Evolutionary conservation across 2,113 vertebrate genomes (phyloP), one percentile per base, ranked within the genome.

Genomic region (Oceanites oceanicus): DNA sequence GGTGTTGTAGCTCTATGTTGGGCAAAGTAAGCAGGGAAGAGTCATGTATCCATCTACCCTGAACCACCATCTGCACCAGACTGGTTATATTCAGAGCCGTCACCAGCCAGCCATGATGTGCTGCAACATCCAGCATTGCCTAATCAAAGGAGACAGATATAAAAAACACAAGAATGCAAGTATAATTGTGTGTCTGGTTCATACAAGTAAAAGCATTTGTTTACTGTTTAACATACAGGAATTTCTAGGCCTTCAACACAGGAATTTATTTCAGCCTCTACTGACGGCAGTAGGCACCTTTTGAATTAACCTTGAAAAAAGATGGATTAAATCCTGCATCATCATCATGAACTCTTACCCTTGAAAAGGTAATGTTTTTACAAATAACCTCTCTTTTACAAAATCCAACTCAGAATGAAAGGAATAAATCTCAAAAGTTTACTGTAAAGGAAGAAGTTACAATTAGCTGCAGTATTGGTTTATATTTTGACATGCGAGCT

Each of bases 81-180:
- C n/a, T 98, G 75, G 99, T 99, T 91, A 99, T 98, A 70, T 98
- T 99, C 65, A 99, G 97, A 65, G 98, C 98, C 15, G 99, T 97
- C 42, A 99, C 98, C 56, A 99, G 98, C 99, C 99, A 99, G 80
- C 99, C 99, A 81, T 99, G 99, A 40, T 99, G 98, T 27, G 99
- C 99, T 90, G 98, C 98, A 40, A 99, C 98, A 77, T 99, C 99
- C 97, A 99, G 96, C 99, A 99, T 99, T 18, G 99, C 99, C 99
- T 99, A 92, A 65, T 78, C 16, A 95, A 86, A 80, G n/a, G 63
- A 94, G 20, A 59, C 10, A 87, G 15, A 44, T 1, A 20, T 18
- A 9, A 25, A 47, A 9, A 9, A 91, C 56, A 53, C 25, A 45
- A 32, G 7, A 90, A 52, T 0, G 11, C 4, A 91, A 70, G 30